Conservation (phyloP, 2,797 vertebrate genomes). For the Spinus pinus region DNA sequence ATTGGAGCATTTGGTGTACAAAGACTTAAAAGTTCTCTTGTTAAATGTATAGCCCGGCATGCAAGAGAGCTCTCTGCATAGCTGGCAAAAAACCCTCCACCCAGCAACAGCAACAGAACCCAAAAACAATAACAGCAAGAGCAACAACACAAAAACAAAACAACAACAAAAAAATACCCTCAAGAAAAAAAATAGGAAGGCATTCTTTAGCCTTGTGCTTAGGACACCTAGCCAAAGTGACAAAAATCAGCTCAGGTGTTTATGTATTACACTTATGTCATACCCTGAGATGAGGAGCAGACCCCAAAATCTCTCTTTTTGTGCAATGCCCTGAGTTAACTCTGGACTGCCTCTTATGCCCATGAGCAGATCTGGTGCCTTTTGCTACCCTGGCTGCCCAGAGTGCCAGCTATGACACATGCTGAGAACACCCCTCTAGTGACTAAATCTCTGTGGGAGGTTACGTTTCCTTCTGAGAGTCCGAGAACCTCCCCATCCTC, state of each 20-base stretch:
- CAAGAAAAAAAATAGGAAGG: background rate
- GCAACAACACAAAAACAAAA: too few species aligned
- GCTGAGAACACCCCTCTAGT: background rate
- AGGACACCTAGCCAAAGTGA: background rate
- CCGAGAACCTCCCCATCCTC: background rate
- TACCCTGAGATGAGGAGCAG: background rate
- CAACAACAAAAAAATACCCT: background rate
- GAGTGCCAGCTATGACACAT: background rate
- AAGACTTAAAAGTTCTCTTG: background rate
- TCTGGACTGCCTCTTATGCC: background rate
- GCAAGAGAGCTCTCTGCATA: background rate
- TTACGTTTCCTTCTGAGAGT: background rate
- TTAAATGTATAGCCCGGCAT: background rate
- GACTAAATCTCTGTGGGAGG: background rate
- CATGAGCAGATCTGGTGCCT: background rate
- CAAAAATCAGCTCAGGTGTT: background rate
- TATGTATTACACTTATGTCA: background rate
- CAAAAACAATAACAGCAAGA: background rate
- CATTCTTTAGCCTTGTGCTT: background rate
- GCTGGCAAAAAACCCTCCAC: accelerated
- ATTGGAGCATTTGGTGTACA: background rate
- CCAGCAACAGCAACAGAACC: background rate
- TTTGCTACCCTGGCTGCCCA: background rate
- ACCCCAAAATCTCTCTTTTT: background rate
- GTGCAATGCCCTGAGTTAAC: background rate